Conservation (phyloP, 2,888 invertebrate species). For the Cheilosia scutellata region DNA sequence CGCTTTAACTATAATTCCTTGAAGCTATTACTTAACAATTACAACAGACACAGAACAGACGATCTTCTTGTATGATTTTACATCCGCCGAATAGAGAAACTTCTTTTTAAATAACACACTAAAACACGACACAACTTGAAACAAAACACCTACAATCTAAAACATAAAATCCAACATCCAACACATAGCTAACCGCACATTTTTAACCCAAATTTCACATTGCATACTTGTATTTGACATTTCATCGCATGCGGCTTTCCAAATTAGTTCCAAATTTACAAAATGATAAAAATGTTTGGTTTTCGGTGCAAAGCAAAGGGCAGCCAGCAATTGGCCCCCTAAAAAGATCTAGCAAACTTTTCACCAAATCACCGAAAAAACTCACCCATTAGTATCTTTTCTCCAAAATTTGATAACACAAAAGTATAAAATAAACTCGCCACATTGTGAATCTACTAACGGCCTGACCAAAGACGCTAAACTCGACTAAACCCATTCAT, state of each 20-base stretch:
- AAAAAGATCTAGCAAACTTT: slow-evolving; percentile 2
- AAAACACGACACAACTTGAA: background rate
- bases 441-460: slow-evolving; percentile 77
- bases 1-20: no score
- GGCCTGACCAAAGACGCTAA: slow-evolving; percentile 76
- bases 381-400: slow-evolving; percentile 15
- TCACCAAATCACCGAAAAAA: slow-evolving; percentile 45
- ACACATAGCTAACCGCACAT: slow-evolving; percentile 22
- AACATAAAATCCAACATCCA: slow-evolving; percentile 30
- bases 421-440: slow-evolving; percentile 57
- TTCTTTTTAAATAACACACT: no score
- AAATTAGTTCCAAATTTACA: slow-evolving; percentile 9
- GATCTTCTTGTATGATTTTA: no score
- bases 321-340: slow-evolving; percentile 5
- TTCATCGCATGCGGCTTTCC: slow-evolving; percentile 56
- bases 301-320: slow-evolving; percentile 42
- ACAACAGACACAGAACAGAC: no score
- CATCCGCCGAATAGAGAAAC: no score
- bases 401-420: slow-evolving; percentile 55
- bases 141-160: background rate
- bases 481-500: slow-evolving; percentile 79
- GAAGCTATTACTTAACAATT: no score
- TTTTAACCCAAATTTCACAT: slow-evolving; percentile 19
- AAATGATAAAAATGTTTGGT: background rate
- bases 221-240: slow-evolving; percentile 18